These are phyloP conservation scores for Schmidtea mediterranea DNA, from an alignment of 1,140 invertebrate genomes.

Conservation along the genomic window DNA sequence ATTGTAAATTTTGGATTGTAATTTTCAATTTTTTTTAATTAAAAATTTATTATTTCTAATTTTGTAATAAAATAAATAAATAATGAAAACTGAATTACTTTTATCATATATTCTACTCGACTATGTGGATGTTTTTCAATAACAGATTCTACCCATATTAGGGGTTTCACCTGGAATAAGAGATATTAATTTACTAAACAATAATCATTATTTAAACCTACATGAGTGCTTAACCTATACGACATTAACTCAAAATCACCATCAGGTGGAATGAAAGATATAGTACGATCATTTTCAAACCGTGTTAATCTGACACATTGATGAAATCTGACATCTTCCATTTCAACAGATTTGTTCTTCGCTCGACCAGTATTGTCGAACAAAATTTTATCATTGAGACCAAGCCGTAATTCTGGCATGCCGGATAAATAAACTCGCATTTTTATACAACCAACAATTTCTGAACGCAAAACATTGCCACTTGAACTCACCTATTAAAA, in stretches of 20 bases:
- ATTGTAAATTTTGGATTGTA: no score
- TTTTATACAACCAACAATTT: slow-evolving; percentile 93
- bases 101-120: slow-evolving; percentile 95
- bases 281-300: slow-evolving; percentile 94
- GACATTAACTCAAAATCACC: slow-evolving; percentile 99
- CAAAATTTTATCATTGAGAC: slow-evolving; percentile 90
- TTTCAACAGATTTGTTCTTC: slow-evolving; percentile 89
- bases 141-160: slow-evolving; percentile 98
- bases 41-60: no score
- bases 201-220: no score
- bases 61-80: background rate
- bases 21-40: no score
- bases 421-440: slow-evolving; percentile 94
- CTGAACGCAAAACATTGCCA: slow-evolving; percentile 82
- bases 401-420: slow-evolving; percentile 95
- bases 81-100: slow-evolving; percentile 28
- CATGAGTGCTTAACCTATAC: slow-evolving; percentile 40
- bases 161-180: slow-evolving; percentile 47
- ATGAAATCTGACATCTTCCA: slow-evolving; percentile 98
- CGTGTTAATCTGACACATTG: slow-evolving; percentile 83
- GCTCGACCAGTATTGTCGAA: slow-evolving; percentile 90
- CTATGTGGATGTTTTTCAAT: slow-evolving; percentile 94
- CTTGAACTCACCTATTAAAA: slow-evolving; percentile 75
- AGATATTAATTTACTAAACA: background rate
- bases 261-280: slow-evolving; percentile 94